Evolutionary conservation across 2,888 invertebrate species (phyloP), one percentile per base, ranked within the genome.

Genomic region (Perizoma flavofasciatum): DNA sequence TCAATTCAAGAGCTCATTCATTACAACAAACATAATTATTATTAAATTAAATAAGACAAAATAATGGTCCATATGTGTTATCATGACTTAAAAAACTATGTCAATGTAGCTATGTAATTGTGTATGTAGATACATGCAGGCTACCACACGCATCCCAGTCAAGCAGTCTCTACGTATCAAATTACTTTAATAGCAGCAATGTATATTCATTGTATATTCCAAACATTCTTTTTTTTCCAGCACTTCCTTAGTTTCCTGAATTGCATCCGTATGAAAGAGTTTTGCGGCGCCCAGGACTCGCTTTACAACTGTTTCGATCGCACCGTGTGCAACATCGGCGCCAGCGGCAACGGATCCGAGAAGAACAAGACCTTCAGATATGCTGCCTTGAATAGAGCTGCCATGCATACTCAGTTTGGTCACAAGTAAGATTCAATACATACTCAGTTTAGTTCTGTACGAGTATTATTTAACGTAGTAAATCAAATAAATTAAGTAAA

Each of bases 241-340:
- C 97, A 98, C 89, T 98, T 96, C 79, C 92, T 98, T 44, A 97
- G 96, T 75, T 98, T 97, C 81, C 89, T 98, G 78, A 98, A 98
- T 85, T 97, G 96, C 77, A 88, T 98, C 63, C 93, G 98, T 32
- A 94, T 97, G 45, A 96, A 96, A 72, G 98, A 98, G 82, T 97
- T 96, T 78, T 96, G 96, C 75, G 97, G 95, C 37, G 97, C 95
- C 5, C 92, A 96, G 76, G 96, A 96, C 75, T 97, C 95, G 76
- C 92, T 96, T 55, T 96, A 94, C 87, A 96, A 97, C 82, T 97
- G 96, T 83, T 96, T 97, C 83, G 96, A 97, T 82, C 93, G 95
- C 73, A 93, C 94, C 69, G 80, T 91, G 40, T 85, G 86, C 54
- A 87, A 79, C 50, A 78, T 83, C 33, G 59, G 50, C 41, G 70